These are phyloP conservation scores for Pomatorhinus ruficollis DNA, from an alignment of 2,113 vertebrate species.

Conservation along the genomic window DNA sequence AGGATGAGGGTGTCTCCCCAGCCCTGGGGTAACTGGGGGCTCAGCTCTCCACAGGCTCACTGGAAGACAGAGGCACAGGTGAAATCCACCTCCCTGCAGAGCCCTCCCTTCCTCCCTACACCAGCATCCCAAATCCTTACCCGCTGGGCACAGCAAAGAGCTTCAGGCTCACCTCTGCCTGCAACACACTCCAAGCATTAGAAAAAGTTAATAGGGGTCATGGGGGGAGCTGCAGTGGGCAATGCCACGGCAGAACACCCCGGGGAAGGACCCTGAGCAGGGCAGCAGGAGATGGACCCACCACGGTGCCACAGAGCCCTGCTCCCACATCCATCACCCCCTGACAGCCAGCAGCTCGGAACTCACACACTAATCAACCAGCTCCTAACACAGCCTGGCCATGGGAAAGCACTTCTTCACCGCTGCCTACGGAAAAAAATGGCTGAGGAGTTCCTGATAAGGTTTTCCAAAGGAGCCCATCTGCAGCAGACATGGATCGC, in stretches of 20 bases:
- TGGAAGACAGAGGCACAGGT: neutral
- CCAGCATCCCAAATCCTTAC: neutral
- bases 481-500: neutral
- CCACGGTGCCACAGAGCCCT: rapidly evolving
- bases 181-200: rapidly evolving
- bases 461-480: neutral
- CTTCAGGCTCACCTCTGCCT: neutral
- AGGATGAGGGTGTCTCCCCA: neutral
- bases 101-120: neutral
- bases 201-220: neutral
- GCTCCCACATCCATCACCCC: rapidly evolving
- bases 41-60: neutral
- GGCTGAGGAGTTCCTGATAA: neutral
- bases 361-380: neutral
- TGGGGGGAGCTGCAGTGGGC: rapidly evolving
- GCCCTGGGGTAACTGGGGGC: rapidly evolving
- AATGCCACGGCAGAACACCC: rapidly evolving
- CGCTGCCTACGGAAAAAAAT: neutral
- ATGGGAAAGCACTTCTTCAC: neutral
- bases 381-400: neutral
- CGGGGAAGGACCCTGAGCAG: rapidly evolving
- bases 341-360: neutral
- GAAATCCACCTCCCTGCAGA: neutral
- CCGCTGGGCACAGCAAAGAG: neutral
- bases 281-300: neutral